These are phyloP conservation scores for Platichthys flesus DNA, from an alignment of 2,113 vertebrate genomes.

Conservation along the genomic window DNA sequence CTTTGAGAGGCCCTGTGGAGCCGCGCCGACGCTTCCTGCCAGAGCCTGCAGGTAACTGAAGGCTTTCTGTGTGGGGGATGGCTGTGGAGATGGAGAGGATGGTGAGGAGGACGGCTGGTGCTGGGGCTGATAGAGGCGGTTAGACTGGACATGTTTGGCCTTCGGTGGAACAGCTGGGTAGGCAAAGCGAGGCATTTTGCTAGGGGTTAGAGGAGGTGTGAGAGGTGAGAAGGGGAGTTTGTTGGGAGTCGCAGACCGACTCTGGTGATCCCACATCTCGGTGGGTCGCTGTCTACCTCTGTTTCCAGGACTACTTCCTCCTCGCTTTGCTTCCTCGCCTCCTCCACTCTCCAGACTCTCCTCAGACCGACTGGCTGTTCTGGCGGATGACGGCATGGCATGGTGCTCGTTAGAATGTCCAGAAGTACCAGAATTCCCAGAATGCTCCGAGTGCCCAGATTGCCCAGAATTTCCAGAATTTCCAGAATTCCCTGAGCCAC, in stretches of 20 bases:
- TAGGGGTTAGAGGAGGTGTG: slow-evolving; percentile 74
- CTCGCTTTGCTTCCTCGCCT: slow-evolving; percentile 46
- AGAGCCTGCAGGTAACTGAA: slow-evolving; percentile 70
- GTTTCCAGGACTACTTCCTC: slow-evolving; percentile 38
- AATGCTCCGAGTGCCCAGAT: background rate
- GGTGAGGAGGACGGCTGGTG: slow-evolving; percentile 43
- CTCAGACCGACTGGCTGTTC: slow-evolving; percentile 76
- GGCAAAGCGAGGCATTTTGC: slow-evolving; percentile 70
- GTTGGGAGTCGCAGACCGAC: slow-evolving; percentile 26
- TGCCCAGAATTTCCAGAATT: slow-evolving; percentile 33
- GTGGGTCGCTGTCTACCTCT: slow-evolving; percentile 29
- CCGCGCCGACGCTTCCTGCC: slow-evolving; percentile 12
- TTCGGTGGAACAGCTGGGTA: slow-evolving; percentile 71
- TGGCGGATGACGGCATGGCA: slow-evolving; percentile 40
- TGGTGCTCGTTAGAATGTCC: slow-evolving; percentile 80
- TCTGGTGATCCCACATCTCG: slow-evolving; percentile 54
- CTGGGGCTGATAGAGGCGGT: slow-evolving; percentile 45
- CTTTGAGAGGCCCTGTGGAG: slow-evolving; percentile 42
- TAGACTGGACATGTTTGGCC: slow-evolving; percentile 48
- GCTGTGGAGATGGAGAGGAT: slow-evolving; percentile 32
- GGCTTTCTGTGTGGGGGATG: slow-evolving; percentile 61
- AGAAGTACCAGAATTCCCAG: background rate
- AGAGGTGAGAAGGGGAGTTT: slow-evolving; percentile 44
- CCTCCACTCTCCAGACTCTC: slow-evolving; percentile 79
- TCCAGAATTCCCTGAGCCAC: slow-evolving; percentile 88